Evolutionary conservation across 2,113 vertebrate species (phyloP).

Genomic region (Melanocharis versteri): DNA sequence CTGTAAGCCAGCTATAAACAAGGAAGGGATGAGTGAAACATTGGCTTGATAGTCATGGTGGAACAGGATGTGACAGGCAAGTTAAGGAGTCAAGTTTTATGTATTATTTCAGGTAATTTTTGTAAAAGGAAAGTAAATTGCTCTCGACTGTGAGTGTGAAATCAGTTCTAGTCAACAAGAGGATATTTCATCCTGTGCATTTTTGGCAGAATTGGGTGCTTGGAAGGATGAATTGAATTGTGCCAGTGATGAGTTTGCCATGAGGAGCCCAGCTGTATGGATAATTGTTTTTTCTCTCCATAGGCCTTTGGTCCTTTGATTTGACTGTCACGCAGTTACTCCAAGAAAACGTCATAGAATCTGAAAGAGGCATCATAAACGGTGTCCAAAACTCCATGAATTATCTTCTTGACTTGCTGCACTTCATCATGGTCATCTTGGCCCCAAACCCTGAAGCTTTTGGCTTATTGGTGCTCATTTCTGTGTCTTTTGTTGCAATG

Average conservation of each 20-base stretch:
- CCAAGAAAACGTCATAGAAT: constrained; percentile 95
- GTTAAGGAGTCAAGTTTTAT: background rate
- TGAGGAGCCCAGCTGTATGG: background rate
- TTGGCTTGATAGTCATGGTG: background rate
- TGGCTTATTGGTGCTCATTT: constrained; percentile 93
- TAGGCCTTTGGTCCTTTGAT: constrained; percentile 98
- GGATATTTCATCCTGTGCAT: accelerated
- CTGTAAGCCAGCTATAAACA: background rate
- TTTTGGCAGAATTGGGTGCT: background rate
- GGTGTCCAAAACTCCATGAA: constrained; percentile 99
- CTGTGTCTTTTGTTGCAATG: constrained; percentile 94
- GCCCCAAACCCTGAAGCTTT: constrained; percentile 96
- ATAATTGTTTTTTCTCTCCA: background rate
- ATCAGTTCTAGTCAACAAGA: background rate
- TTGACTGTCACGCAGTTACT: constrained; percentile 97
- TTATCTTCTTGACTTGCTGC: constrained; percentile 95
- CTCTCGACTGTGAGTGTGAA: background rate
- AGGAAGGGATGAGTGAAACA: background rate
- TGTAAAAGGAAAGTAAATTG: background rate
- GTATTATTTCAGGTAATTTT: background rate
- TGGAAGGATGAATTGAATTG: background rate
- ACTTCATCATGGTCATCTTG: constrained; percentile 99
- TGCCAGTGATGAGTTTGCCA: background rate
- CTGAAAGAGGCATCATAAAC: constrained; percentile 94
- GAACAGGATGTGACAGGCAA: background rate